Evolutionary conservation across 1,140 invertebrate species (phyloP), one percentile per base, ranked within the genome.

Genomic region (Pemphigus obesinymphae): DNA sequence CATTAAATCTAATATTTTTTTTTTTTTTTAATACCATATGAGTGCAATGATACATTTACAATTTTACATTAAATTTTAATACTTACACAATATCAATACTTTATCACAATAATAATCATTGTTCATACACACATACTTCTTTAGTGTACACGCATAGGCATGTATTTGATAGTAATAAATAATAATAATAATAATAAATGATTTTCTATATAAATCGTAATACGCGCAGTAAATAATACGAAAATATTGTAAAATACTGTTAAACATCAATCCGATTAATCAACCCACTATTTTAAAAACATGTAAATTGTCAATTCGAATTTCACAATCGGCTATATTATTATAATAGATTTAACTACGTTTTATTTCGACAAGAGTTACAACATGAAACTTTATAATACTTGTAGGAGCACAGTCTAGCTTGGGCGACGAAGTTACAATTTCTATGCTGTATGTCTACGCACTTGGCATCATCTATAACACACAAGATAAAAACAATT

Each of bases 341-440:
- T 37, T 29, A 40, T 17, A 1, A 7, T 43, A 6, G 37, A 26
- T 70, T 72, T n/a, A n/a, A n/a, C n/a, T 73, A 82, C 15, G 23
- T 61, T 82, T 82, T 82, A 40, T 70, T 75, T 23, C 70, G 70
- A 84, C 93, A 94, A 29, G 93, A 92, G 29, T 89, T 85, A 86
- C 95, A 96, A 85, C 95, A 96, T 66, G 92, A 92, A 50, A 89
- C 89, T 45, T 90, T 90, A 87, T 96, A 96, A 87, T 93, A 95
- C 82, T 91, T 90, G 85, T 94, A 95, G 85, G 90, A 90, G 86
- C 94, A 96, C 1, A 95, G 89, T 58, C 93, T 88, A 13, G 93
- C 92, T 87, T 94, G 92, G 0, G 92, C 90, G 0, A 94, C 93
- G 83, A 94, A 88, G 78, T 90, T 88, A 86, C 94, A 96, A 85